Conservation (phyloP, 2,113 vertebrate species). For the Melanostigma gelatinosum region DNA sequence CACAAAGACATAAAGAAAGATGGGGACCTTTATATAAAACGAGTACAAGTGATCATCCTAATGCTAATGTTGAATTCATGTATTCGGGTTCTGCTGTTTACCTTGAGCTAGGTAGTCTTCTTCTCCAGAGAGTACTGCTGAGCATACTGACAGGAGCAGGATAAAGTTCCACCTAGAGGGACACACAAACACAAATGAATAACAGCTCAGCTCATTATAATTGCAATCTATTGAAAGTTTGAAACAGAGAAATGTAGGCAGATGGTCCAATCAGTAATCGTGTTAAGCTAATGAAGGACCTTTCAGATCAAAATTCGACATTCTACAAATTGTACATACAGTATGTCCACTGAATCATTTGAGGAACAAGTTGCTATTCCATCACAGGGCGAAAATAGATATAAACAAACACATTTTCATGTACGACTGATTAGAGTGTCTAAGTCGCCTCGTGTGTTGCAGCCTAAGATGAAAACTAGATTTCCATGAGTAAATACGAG, state of each 20-base stretch:
- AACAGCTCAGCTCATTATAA: neutral
- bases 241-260: neutral
- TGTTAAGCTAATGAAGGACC: neutral
- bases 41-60: neutral
- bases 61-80: neutral
- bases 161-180: constrained; percentile 89
- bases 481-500: neutral
- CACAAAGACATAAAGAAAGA: neutral
- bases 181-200: constrained; percentile 46
- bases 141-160: constrained; percentile 90
- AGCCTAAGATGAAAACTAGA: neutral
- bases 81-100: constrained; percentile 53
- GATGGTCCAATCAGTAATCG: no score
- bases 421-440: neutral
- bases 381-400: neutral
- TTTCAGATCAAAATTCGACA: neutral
- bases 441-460: neutral
- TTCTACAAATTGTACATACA: neutral
- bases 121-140: constrained; percentile 84
- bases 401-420: neutral
- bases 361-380: neutral
- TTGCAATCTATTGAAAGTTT: neutral
- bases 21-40: neutral
- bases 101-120: constrained; percentile 82
- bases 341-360: neutral